Percentiles rank a stretch among this genome's conserved stretches.
Evolutionary conservation across 2,888 invertebrate species (phyloP).

Genomic region (Tiliacea aurago): DNA sequence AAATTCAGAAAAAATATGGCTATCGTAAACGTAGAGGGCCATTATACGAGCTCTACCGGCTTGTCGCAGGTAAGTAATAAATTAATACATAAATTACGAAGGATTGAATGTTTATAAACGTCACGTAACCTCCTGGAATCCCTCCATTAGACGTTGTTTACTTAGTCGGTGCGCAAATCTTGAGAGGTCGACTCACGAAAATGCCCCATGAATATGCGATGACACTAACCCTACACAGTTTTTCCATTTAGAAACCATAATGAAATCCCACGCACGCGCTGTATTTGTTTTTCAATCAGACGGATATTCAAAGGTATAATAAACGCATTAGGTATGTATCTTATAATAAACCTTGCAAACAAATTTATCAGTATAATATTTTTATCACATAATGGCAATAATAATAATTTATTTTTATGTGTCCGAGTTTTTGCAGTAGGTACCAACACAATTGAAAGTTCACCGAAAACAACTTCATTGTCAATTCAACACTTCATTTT

Average conservation of each 20-base stretch:
- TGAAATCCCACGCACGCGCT: constrained; percentile 86
- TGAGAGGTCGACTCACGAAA: constrained; percentile 89
- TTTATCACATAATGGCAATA: constrained; percentile 29
- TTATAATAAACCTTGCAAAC: constrained; percentile 13
- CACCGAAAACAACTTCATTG: constrained; percentile 71
- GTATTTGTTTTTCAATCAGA: constrained; percentile 86
- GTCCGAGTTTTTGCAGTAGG: constrained; percentile 23
- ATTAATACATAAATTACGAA: constrained; percentile 79
- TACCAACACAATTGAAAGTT: constrained; percentile 33
- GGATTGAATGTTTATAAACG: constrained; percentile 82
- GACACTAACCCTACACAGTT: constrained; percentile 90
- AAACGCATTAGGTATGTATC: constrained; percentile 26
- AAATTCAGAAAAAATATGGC: constrained; percentile 60
- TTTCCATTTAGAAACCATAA: constrained; percentile 89
- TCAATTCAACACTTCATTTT: constrained; percentile 77
- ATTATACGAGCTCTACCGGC: constrained; percentile 55
- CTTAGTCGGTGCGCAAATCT: constrained; percentile 88
- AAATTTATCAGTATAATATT: constrained; percentile 10
- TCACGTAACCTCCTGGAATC: constrained; percentile 85
- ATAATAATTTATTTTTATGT: constrained; percentile 38
- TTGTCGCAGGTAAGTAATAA: constrained; percentile 67
- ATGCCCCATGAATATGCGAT: constrained; percentile 90
- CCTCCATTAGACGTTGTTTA: constrained; percentile 90
- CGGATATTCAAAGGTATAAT: constrained; percentile 71
- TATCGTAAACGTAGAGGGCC: constrained; percentile 60